A percentile compares a stretch with the other conserved stretches of the same genome.
These are phyloP conservation scores for Actias luna DNA, from an alignment of 2,888 invertebrate genomes.

Conservation along the genomic window DNA sequence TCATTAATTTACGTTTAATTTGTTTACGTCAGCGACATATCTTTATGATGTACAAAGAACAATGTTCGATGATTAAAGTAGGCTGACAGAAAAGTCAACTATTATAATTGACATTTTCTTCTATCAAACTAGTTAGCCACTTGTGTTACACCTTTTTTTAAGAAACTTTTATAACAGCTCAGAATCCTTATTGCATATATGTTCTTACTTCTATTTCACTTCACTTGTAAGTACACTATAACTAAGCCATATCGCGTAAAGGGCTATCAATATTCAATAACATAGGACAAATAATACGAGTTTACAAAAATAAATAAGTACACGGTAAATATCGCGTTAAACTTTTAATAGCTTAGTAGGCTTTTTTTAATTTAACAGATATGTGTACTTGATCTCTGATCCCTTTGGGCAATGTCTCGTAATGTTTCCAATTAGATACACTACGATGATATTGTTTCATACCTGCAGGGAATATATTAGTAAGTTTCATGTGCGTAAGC, in stretches of 20 bases:
- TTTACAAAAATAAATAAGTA: too few relatives aligned
- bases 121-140: background rate
- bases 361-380: background rate
- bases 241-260: too few relatives aligned
- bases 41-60: constrained; percentile 1
- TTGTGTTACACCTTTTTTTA: background rate
- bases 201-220: too few relatives aligned
- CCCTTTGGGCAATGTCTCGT: background rate
- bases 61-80: background rate
- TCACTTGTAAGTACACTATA: too few relatives aligned
- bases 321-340: too few relatives aligned
- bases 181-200: background rate
- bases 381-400: background rate
- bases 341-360: too few relatives aligned
- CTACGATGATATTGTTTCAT: background rate
- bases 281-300: too few relatives aligned
- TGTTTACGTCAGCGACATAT: constrained; percentile 30
- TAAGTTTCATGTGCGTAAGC: constrained; percentile 65
- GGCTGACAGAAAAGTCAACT: background rate
- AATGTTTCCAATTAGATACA: background rate
- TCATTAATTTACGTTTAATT: constrained; percentile 56
- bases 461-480: constrained; percentile 3
- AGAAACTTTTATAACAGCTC: background rate
- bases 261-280: too few relatives aligned
- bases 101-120: too few relatives aligned